phyloP scores from a whole-genome alignment of 2,113 vertebrate species.

The Anser cygnoides region DNA sequence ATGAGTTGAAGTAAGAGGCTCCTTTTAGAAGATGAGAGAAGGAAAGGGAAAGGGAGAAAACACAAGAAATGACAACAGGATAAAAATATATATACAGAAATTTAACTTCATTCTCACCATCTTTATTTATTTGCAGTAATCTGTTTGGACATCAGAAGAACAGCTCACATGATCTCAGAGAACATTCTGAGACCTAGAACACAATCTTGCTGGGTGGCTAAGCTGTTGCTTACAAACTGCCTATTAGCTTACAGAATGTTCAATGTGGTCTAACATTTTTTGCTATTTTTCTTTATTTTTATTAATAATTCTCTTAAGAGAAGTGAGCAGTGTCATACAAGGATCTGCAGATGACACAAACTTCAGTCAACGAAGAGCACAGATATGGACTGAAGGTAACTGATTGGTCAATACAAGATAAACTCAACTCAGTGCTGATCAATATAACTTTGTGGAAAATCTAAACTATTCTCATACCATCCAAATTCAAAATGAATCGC shows the following conservation, averaged over 20 bases:
- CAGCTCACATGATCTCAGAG: neutral
- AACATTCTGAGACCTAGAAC: neutral
- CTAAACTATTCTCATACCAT: neutral
- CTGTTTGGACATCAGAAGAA: neutral
- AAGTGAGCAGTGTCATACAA: neutral
- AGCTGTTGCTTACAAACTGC: neutral
- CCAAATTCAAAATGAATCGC: neutral
- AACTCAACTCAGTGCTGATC: neutral
- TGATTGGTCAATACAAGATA: neutral
- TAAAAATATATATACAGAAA: neutral
- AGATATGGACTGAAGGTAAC: neutral
- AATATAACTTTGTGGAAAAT: neutral
- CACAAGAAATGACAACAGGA: neutral
- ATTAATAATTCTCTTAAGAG: neutral
- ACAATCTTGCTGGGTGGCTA: neutral
- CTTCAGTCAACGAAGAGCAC: neutral
- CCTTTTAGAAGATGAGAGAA: neutral
- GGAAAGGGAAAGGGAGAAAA: neutral
- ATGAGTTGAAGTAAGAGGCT: neutral
- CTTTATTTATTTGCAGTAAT: neutral
- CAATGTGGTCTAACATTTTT: neutral
- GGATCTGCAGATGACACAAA: neutral
- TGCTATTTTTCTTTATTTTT: neutral
- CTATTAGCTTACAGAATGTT: neutral
- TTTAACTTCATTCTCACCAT: neutral